phyloP scores from a whole-genome alignment of 2,113 vertebrate species.

The Sinocyclocheilus rhinocerous region DNA sequence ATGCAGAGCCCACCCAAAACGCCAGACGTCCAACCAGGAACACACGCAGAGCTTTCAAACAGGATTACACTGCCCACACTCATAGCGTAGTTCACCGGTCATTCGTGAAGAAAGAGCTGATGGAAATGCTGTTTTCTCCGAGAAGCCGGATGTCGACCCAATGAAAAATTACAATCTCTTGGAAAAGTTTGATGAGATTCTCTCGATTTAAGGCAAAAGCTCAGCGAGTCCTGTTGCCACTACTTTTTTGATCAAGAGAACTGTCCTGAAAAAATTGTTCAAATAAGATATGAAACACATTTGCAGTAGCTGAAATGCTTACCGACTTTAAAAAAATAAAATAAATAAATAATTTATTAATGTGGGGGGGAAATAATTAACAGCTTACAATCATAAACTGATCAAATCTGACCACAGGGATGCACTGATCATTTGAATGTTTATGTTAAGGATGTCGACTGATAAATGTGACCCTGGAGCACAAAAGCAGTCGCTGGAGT shows the following conservation, averaged over 20 bases:
- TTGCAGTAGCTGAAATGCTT: not conserved
- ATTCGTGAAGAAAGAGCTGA: conserved; percentile 34
- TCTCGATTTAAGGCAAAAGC: conserved; percentile 12
- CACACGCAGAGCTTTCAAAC: conserved; percentile 35
- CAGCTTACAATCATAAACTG: not conserved
- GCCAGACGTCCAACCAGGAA: conserved; percentile 27
- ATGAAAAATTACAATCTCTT: conserved; percentile 14
- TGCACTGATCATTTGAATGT: not conserved
- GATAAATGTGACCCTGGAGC: not conserved
- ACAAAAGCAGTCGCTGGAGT: too few species aligned
- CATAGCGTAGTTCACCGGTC: conserved; percentile 10
- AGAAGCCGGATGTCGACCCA: conserved; percentile 1
- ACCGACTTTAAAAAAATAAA: too few species aligned
- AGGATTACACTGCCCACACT: conserved; percentile 42
- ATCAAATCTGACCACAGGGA: not conserved
- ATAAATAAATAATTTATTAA: too few species aligned
- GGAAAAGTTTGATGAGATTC: conserved; percentile 28
- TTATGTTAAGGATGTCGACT: not conserved
- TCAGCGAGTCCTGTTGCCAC: not conserved
- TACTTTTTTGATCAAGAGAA: not conserved
- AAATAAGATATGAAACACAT: not conserved
- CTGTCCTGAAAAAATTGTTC: not conserved
- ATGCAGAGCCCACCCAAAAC: conserved; percentile 56
- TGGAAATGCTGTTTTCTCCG: conserved; percentile 1
- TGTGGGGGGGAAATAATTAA: not conserved